These are phyloP conservation scores for Hypotaenidia okinawae DNA, from an alignment of 2,797 vertebrate species.

Conservation along the genomic window DNA sequence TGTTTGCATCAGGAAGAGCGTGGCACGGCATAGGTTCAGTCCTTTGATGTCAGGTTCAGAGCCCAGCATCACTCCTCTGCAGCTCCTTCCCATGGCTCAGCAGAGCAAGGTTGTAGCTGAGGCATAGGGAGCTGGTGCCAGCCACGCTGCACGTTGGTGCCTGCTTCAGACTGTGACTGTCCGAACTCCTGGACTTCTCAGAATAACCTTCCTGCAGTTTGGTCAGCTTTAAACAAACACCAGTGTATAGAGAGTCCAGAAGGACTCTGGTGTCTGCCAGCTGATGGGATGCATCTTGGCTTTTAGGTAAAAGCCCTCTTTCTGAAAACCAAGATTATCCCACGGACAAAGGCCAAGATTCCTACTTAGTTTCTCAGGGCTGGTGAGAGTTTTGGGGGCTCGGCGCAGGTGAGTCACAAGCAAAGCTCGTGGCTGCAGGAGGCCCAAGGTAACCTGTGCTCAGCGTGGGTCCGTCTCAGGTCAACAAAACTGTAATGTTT, in stretches of 20 bases:
- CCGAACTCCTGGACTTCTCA: background rate
- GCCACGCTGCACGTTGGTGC: background rate
- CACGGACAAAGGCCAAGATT: background rate
- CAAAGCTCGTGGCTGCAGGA: background rate
- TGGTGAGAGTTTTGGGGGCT: background rate
- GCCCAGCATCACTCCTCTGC: background rate
- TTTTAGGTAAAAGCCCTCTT: background rate
- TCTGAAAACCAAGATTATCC: background rate
- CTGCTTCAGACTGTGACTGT: background rate
- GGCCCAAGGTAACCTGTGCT: fast-evolving
- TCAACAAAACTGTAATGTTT: background rate
- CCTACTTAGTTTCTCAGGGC: background rate
- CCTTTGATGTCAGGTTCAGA: background rate
- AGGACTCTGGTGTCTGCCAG: background rate
- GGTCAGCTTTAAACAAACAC: background rate
- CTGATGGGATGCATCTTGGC: background rate
- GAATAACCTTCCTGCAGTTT: background rate
- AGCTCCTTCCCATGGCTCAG: background rate
- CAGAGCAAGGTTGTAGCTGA: fast-evolving
- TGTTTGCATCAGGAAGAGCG: background rate
- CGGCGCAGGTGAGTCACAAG: background rate
- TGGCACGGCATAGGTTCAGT: fast-evolving
- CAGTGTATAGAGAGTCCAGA: background rate
- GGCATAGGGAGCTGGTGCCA: background rate
- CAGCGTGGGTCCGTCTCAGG: background rate